Percentiles rank a stretch among this genome's conserved stretches.
Evolutionary conservation across 2,113 vertebrate species (phyloP).

Genomic region (Haemorhous mexicanus): DNA sequence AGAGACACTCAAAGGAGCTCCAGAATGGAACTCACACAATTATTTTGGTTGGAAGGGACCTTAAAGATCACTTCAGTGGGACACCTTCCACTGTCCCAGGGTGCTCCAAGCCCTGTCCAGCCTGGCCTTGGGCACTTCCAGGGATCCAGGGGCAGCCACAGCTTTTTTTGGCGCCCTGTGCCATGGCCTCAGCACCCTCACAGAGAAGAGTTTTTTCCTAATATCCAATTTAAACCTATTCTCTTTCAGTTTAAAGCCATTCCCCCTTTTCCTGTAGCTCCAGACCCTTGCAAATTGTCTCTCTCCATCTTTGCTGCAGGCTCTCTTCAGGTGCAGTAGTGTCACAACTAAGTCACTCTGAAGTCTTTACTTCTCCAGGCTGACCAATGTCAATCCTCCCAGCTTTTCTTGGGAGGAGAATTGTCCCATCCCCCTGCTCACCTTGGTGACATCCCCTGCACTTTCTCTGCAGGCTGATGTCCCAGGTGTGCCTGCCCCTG

Average conservation of each 20-base stretch:
- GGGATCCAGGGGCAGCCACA: neutral
- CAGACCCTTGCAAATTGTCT: neutral
- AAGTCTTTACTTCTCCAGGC: neutral
- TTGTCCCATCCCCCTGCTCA: neutral
- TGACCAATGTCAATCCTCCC: neutral
- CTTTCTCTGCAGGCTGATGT: neutral
- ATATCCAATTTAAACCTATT: neutral
- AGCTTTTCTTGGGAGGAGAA: neutral
- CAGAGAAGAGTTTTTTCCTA: neutral
- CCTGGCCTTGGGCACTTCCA: neutral
- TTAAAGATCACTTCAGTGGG: fast-evolving
- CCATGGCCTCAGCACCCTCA: fast-evolving
- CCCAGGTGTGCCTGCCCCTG: neutral
- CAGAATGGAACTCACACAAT: neutral
- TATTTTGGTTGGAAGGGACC: neutral
- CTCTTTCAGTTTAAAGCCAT: neutral
- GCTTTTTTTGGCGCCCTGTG: neutral
- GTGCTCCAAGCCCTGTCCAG: fast-evolving
- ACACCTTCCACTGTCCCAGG: fast-evolving
- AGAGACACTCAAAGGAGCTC: neutral
- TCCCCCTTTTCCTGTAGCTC: neutral
- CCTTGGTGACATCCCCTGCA: neutral
- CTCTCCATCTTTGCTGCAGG: neutral
- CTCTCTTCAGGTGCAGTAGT: neutral
- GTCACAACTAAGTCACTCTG: neutral